Conservation (phyloP, 2,113 vertebrate species). For the Stegostoma tigrinum region DNA sequence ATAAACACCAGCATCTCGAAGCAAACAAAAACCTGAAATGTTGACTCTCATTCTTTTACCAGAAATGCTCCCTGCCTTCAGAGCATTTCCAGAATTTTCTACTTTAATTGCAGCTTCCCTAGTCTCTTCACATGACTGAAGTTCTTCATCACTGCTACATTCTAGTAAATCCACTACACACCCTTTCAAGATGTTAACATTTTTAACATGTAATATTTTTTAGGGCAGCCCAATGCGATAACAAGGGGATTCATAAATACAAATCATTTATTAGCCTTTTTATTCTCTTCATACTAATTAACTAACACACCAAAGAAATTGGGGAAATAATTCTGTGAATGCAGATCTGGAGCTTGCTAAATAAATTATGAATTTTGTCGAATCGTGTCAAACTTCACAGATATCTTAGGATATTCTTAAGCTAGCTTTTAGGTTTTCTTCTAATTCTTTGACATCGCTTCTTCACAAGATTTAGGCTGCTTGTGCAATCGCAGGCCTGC, state of each 20-base stretch:
- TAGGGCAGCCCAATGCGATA: neutral
- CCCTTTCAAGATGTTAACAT: neutral
- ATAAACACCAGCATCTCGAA: neutral
- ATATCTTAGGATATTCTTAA: neutral
- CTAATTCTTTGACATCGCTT: neutral
- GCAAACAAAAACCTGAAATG: neutral
- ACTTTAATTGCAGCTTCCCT: neutral
- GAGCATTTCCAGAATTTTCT: neutral
- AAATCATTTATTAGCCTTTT: neutral
- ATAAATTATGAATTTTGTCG: neutral
- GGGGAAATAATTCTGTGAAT: neutral
- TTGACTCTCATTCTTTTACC: neutral
- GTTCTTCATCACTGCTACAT: neutral
- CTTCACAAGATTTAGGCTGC: neutral
- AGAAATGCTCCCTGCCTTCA: neutral
- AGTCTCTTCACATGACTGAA: neutral
- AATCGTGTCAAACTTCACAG: neutral
- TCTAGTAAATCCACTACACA: neutral
- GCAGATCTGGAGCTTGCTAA: neutral
- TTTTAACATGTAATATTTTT: neutral
- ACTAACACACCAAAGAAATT: neutral
- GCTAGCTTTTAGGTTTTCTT: neutral
- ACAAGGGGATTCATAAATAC: neutral
- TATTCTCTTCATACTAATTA: neutral
- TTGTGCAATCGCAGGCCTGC: neutral